Conservation (phyloP, 1,140 invertebrate species). For the Prorops nasuta region DNA sequence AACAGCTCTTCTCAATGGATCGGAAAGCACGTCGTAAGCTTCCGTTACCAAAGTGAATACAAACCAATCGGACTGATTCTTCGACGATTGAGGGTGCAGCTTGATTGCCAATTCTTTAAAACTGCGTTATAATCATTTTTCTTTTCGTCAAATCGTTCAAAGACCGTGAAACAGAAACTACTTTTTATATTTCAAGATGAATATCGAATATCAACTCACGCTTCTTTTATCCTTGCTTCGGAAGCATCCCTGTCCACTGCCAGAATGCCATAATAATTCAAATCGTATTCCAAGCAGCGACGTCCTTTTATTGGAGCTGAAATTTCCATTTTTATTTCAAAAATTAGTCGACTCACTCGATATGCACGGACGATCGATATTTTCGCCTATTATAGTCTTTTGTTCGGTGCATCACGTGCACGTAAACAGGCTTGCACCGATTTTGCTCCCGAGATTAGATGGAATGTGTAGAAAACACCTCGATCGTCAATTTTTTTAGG, state of each 20-base stretch:
- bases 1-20: conserved; percentile 69
- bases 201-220: conserved; percentile 59
- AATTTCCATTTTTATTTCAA: too few relatives aligned
- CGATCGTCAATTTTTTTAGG: too few relatives aligned
- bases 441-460: too few relatives aligned
- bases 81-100: conserved; percentile 60
- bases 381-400: too few relatives aligned
- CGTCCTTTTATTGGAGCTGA: too few relatives aligned
- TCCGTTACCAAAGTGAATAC: conserved; percentile 62
- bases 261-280: conserved; percentile 81
- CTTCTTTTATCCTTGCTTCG: conserved; percentile 72
- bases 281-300: conserved; percentile 38
- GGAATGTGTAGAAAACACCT: too few relatives aligned
- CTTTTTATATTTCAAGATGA: neutral
- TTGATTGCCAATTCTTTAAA: conserved; percentile 67
- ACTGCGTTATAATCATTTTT: conserved; percentile 31
- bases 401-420: too few relatives aligned
- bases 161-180: conserved; percentile 1
- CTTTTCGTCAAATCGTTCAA: neutral
- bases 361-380: too few relatives aligned
- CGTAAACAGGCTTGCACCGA: too few relatives aligned
- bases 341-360: too few relatives aligned
- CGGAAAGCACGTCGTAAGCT: conserved; percentile 79
- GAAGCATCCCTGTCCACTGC: conserved; percentile 64
- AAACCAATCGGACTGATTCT: conserved; percentile 17